Evolutionary conservation across 2,797 vertebrate genomes (phyloP).

Genomic region (Intellagama lesueurii): DNA sequence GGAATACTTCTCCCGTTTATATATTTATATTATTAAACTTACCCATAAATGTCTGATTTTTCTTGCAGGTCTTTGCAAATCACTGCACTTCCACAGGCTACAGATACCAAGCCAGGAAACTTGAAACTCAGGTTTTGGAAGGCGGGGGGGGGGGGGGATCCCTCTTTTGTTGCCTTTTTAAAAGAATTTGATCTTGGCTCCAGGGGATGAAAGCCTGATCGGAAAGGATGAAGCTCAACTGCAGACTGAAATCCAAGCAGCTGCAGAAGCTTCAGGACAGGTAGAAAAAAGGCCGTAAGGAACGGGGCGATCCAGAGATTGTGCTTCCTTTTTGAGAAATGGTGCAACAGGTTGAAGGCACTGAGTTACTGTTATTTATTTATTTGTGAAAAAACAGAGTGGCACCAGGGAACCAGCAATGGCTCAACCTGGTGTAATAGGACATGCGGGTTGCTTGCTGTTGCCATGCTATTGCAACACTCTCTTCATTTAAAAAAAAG

Average conservation of each 20-base stretch:
- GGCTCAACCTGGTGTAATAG: conserved; percentile 83
- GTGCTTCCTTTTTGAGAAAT: conserved; percentile 52
- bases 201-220: conserved; percentile 65
- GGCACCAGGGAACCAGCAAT: conserved; percentile 77
- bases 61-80: conserved; percentile 55
- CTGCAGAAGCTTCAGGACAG: conserved; percentile 53
- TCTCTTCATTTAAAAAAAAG: conserved; percentile 71
- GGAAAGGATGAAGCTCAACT: conserved; percentile 49
- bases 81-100: conserved; percentile 43
- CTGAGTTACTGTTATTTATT: conserved; percentile 44
- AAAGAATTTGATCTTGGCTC: conserved; percentile 66
- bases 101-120: conserved; percentile 64
- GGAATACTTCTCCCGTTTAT: not conserved
- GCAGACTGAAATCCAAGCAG: conserved; percentile 67
- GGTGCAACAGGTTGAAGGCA: conserved; percentile 53
- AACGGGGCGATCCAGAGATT: conserved; percentile 7
- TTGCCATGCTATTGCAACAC: conserved; percentile 83
- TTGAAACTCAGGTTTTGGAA: conserved; percentile 72
- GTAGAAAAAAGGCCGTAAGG: conserved; percentile 46
- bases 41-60: conserved; percentile 57
- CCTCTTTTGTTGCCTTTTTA: not conserved
- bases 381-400: not conserved
- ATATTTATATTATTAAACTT: conserved; percentile 60
- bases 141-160: conserved; percentile 8
- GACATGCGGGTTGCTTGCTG: conserved; percentile 77